Base-by-base conservation (phyloP, 2,797 vertebrate species). In the Chrosomus eos region DNA sequence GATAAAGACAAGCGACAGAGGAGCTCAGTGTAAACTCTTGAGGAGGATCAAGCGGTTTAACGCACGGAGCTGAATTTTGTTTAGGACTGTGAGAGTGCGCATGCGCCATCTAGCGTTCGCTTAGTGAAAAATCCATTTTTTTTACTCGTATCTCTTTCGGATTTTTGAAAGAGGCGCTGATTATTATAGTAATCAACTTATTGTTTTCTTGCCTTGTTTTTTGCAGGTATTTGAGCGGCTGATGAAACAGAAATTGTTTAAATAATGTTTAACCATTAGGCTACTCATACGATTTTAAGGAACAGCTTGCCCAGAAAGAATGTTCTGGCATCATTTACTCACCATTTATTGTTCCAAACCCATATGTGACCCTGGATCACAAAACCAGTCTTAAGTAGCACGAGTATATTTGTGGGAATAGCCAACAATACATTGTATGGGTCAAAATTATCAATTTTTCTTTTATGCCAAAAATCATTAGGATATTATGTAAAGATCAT, bases 71-170 rank as follows among this genome's bases (percentile, higher is more conserved):
- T 73, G 53, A 10, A 10, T 68, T 80, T 66, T 53, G 19, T 85
- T 79, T 51, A 45, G 53, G 19, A 73, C 28, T 85, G 64, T 71
- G 66, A 51, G 82, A 87, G 72, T 75, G 51, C 81, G 51, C 79
- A 86, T 87, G 82, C 80, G 89, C 89, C 89, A 90, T 86, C 88
- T 90, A 89, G 88, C 84, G 89, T 80, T 70, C 26, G 13, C 2
- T 48, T 28, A 38, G 68, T 76, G 40, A 16, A 64, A 48, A 51
- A 28, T 1, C 7, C 11, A 38, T 11, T 10, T 23, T 72, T 83
- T 51, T 64, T 67, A 26, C 58, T 48, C n/a, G 36, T 19, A 26
- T 60, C 53, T 60, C 75, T 38, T 14, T 26, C 38, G 8, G n/a
- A 26, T 78, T 62, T 62, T 23, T 43, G 55, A 76, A 45, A 66